Evolutionary conservation across 2,797 vertebrate species (phyloP).

Genomic region (Sebastes jordani): DNA sequence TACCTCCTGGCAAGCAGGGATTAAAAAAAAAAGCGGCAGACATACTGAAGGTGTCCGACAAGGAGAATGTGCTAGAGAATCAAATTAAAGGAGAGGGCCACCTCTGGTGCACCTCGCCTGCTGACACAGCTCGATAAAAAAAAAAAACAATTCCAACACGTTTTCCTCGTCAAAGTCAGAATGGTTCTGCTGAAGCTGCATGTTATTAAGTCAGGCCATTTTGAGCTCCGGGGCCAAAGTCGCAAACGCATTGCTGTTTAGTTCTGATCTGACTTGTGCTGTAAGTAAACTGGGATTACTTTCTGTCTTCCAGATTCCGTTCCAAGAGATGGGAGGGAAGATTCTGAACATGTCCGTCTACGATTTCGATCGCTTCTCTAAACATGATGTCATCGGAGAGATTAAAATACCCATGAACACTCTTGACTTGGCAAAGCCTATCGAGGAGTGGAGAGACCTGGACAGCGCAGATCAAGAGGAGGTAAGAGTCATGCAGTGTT

Average conservation of each 20-base stretch:
- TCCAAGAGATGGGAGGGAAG: constrained; percentile 96
- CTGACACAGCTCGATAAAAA: constrained; percentile 63
- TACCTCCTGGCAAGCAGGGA: constrained; percentile 28
- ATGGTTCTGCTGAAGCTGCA: constrained; percentile 54
- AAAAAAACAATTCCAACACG: constrained; percentile 47
- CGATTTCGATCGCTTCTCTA: constrained; percentile 98
- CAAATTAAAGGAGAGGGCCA: constrained; percentile 70
- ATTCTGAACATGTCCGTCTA: constrained; percentile 96
- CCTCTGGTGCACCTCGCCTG: constrained; percentile 53
- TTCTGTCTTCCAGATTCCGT: constrained; percentile 87
- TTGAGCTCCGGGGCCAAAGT: constrained; percentile 25
- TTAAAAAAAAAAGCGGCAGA: constrained; percentile 24
- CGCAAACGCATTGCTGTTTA: constrained; percentile 2
- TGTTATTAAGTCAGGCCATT: constrained; percentile 15
- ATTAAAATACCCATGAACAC: constrained; percentile 97
- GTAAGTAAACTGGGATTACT: background rate
- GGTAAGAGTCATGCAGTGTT: constrained; percentile 71
- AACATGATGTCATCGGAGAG: constrained; percentile 96
- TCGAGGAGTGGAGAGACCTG: constrained; percentile 96
- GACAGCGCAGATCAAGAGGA: constrained; percentile 97
- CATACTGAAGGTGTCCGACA: constrained; percentile 59
- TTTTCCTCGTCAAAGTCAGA: constrained; percentile 57
- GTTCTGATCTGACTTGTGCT: background rate
- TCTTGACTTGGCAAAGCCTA: constrained; percentile 93
- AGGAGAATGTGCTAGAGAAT: constrained; percentile 63